Evolutionary conservation across 1,140 invertebrate species (phyloP).

Genomic region (Diploscapter pachys): DNA sequence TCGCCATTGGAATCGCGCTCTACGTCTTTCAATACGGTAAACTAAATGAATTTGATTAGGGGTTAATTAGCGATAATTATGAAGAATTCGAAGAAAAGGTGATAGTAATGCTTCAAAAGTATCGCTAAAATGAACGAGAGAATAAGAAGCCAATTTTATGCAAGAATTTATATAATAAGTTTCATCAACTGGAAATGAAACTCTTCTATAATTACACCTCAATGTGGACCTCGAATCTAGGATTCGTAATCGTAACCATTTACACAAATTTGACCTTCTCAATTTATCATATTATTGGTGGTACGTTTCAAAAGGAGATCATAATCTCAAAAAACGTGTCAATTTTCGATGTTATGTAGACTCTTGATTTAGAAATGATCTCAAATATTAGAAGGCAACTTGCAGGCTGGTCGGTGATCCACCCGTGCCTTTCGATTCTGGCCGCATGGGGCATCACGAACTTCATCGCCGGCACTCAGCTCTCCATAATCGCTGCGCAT

Average conservation of each 20-base stretch:
- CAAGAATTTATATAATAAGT: too few relatives aligned
- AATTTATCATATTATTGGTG: slow-evolving; percentile 1
- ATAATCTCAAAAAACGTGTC: too few relatives aligned
- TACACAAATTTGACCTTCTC: neutral
- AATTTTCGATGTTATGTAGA: too few relatives aligned
- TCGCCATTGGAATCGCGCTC: slow-evolving; percentile 47
- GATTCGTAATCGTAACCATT: slow-evolving; percentile 13
- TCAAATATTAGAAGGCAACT: slow-evolving; percentile 15
- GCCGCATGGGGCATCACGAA: slow-evolving; percentile 57
- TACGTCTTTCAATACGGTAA: slow-evolving; percentile 60
- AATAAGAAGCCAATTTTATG: neutral
- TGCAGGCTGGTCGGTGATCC: slow-evolving; percentile 53
- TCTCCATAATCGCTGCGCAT: slow-evolving; percentile 60
- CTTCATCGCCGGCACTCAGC: slow-evolving; percentile 54
- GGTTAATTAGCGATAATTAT: slow-evolving; percentile 9
- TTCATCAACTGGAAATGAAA: too few relatives aligned
- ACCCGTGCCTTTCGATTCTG: slow-evolving; percentile 57
- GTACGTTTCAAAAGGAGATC: too few relatives aligned
- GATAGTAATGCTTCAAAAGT: slow-evolving; percentile 22
- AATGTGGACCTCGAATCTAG: too few relatives aligned
- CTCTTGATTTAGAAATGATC: slow-evolving; percentile 3
- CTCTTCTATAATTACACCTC: too few relatives aligned
- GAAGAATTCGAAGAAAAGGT: slow-evolving; percentile 1
- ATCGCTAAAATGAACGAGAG: slow-evolving; percentile 12
- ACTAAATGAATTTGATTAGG: slow-evolving; percentile 15